These are phyloP conservation scores for Pristis pectinata DNA, from an alignment of 2,797 vertebrate species.

Conservation along the genomic window DNA sequence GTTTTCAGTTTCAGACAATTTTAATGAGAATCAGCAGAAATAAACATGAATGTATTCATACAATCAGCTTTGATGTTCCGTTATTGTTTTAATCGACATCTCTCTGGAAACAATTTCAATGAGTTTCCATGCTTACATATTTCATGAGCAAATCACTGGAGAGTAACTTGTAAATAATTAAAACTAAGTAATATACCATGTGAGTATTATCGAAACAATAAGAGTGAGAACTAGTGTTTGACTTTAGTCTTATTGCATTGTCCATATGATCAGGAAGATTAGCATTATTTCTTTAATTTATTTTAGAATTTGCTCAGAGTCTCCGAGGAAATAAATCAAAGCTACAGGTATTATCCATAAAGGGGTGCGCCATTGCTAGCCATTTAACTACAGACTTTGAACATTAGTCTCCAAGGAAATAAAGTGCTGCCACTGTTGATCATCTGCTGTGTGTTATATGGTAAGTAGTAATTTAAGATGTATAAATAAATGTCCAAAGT, in stretches of 20 bases:
- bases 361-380: not conserved
- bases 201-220: slow-evolving; percentile 26
- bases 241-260: not conserved
- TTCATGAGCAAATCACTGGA: not conserved
- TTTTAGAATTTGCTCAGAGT: slow-evolving; percentile 30
- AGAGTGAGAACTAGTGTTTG: slow-evolving; percentile 3
- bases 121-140: not conserved
- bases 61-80: not conserved
- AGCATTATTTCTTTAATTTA: slow-evolving; percentile 37
- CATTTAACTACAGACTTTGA: slow-evolving; percentile 37
- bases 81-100: not conserved
- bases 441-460: slow-evolving; percentile 30
- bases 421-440: not conserved
- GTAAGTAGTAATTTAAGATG: slow-evolving; percentile 33
- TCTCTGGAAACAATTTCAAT: not conserved
- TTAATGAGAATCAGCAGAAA: not conserved
- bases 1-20: not conserved
- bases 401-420: slow-evolving; percentile 35
- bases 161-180: slow-evolving; percentile 34
- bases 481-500: slow-evolving; percentile 34
- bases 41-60: not conserved
- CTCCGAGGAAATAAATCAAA: slow-evolving; percentile 35
- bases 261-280: slow-evolving; percentile 2
- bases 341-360: slow-evolving; percentile 22
- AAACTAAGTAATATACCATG: slow-evolving; percentile 1